Base-by-base conservation (phyloP, 2,113 vertebrate species). In the Plestiodon gilberti region DNA sequence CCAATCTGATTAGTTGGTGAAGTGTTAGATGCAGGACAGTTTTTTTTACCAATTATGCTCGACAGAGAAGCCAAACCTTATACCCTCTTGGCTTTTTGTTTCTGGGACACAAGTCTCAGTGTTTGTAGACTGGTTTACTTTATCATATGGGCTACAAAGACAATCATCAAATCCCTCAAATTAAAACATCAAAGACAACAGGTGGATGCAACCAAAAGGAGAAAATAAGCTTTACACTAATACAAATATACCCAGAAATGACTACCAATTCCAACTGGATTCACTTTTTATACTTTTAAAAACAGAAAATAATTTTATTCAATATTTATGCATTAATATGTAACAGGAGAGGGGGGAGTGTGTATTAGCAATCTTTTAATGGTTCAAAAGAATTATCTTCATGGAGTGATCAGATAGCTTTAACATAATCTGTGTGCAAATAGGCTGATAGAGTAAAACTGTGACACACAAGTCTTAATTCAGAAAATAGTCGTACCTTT, bases 401-500 rank as follows among this genome's bases (percentile, higher is more conserved):
- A 84, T 3, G 35, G 77, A 75, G 82, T 43, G 0, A 81, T 33
- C 1, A 82, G 38, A 40, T 43, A 88, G 1, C 1, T 3, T 91
- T 64, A 82, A 86, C 33, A 85, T 2, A 5, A 86, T 65, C 33
- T 23, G 62, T 11, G 86, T 30, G 6, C 71, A 91, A 94, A 95
- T 22, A 52, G 7, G 83, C 5, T 76, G 10, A 84, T n/a, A 88
- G 73, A 86, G 59, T 61, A 43, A 85, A 87, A 57, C 69, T 89
- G 74, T 75, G 13, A 23, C 6, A 1, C 69, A 14, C 4, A 92
- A 77, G 4, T 67, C 65, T 87, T 80, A 89, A 75, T 86, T 94
- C 57, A 92, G 85, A 91, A 88, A 89, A 82, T 86, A 94, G 86
- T 81, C 91, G 2, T 57, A 76, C 4, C 35, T 90, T 88, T 61